phyloP scores from a whole-genome alignment of 2,888 invertebrate species.

The Salticus scenicus region DNA sequence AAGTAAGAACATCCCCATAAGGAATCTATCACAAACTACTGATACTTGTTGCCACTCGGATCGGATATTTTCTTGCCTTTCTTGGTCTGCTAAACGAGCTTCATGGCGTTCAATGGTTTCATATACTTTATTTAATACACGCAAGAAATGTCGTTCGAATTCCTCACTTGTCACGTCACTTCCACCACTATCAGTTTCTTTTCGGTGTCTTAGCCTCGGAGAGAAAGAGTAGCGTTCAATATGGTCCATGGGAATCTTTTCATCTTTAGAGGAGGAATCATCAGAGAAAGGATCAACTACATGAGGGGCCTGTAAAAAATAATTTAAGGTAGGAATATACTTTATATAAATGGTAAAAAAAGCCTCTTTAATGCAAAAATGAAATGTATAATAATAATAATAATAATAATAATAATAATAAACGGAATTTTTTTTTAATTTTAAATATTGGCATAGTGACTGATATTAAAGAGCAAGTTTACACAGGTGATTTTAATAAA shows the following conservation, averaged over 20 bases:
- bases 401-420: too few species aligned
- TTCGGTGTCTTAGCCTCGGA: conserved; percentile 72
- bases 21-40: conserved; percentile 86
- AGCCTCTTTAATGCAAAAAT: too few species aligned
- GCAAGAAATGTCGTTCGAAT: conserved; percentile 82
- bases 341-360: too few species aligned
- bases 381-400: too few species aligned
- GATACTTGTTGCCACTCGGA: conserved; percentile 90
- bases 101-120: conserved; percentile 87
- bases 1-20: conserved; percentile 85
- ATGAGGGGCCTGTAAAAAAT: neutral
- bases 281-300: conserved; percentile 31
- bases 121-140: conserved; percentile 83
- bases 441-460: too few species aligned
- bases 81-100: conserved; percentile 85
- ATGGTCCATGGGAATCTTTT: conserved; percentile 75
- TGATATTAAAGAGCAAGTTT: too few species aligned
- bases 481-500: too few species aligned
- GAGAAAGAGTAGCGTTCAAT: conserved; percentile 72
- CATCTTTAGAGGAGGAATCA: conserved; percentile 77
- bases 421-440: too few species aligned
- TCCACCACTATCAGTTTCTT: conserved; percentile 53
- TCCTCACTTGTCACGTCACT: conserved; percentile 73
- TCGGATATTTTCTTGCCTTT: conserved; percentile 85
- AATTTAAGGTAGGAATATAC: too few species aligned